These are phyloP conservation scores for Bucco capensis DNA, from an alignment of 2,113 vertebrate genomes.

Conservation along the genomic window DNA sequence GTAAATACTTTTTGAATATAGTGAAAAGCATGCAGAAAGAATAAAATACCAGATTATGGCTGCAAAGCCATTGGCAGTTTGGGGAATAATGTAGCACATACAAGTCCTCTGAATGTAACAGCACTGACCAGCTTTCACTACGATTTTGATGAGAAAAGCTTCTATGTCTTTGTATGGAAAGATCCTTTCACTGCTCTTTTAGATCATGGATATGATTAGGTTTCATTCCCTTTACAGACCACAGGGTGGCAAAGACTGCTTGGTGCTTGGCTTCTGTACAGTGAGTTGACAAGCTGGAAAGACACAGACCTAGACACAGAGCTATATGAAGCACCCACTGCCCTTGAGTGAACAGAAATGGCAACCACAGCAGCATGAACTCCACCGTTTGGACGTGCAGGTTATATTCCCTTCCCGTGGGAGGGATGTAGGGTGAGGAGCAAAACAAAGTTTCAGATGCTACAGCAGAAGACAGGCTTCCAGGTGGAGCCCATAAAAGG, in stretches of 20 bases:
- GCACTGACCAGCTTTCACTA: neutral
- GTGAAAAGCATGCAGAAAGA: neutral
- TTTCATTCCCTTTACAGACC: neutral
- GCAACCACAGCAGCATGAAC: neutral
- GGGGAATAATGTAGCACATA: neutral
- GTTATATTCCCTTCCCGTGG: neutral
- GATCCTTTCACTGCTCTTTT: neutral
- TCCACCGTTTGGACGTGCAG: fast-evolving
- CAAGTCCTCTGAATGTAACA: neutral
- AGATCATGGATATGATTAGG: neutral
- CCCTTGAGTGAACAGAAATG: neutral
- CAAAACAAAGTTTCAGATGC: neutral
- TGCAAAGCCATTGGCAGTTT: neutral
- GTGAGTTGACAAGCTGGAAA: neutral
- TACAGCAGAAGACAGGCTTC: neutral
- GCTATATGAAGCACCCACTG: fast-evolving
- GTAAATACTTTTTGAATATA: neutral
- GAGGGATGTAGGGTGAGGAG: fast-evolving
- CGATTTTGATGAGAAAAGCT: neutral
- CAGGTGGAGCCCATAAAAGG: conserved; percentile 48
- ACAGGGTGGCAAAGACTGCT: neutral
- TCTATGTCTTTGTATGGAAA: neutral
- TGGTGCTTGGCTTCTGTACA: neutral
- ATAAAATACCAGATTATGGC: neutral
- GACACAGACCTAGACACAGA: fast-evolving